Conservation (phyloP, 2,113 vertebrate genomes). For the Argyrosomus japonicus region DNA sequence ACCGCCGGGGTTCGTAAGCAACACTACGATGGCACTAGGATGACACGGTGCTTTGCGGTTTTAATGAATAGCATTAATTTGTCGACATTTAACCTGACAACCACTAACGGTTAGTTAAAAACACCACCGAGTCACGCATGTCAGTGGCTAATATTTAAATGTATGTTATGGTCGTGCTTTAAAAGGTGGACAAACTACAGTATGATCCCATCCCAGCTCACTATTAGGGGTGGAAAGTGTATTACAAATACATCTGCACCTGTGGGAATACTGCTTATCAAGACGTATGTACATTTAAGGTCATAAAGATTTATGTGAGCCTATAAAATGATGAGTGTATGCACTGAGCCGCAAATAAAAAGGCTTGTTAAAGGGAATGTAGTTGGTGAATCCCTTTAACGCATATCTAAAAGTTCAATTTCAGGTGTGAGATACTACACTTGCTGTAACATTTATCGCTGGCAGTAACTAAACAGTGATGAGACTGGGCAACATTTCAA, state of each 20-base stretch:
- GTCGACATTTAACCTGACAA: slow-evolving; percentile 29
- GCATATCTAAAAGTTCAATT: slow-evolving; percentile 6
- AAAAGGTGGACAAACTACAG: slow-evolving; percentile 4
- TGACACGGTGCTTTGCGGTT: slow-evolving; percentile 7
- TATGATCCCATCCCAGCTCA: neutral
- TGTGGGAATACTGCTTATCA: too few relatives aligned
- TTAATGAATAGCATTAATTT: slow-evolving; percentile 1
- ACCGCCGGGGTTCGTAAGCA: slow-evolving; percentile 40
- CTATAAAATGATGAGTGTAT: slow-evolving; percentile 10
- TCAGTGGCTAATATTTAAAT: slow-evolving; percentile 13
- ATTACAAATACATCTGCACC: neutral
- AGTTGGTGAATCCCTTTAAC: neutral
- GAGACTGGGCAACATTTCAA: neutral
- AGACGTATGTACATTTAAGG: neutral
- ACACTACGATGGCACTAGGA: slow-evolving; percentile 30
- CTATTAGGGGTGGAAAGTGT: neutral
- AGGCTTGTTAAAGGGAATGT: neutral
- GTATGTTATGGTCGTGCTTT: neutral
- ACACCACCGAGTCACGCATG: slow-evolving; percentile 23
- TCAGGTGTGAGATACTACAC: neutral
- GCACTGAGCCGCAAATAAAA: neutral
- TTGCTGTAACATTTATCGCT: neutral
- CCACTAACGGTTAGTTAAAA: neutral
- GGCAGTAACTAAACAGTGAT: neutral
- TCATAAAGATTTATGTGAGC: slow-evolving; percentile 41